These are phyloP conservation scores for Sebastes schlegelii DNA, from an alignment of 2,113 vertebrate species.

Conservation along the genomic window DNA sequence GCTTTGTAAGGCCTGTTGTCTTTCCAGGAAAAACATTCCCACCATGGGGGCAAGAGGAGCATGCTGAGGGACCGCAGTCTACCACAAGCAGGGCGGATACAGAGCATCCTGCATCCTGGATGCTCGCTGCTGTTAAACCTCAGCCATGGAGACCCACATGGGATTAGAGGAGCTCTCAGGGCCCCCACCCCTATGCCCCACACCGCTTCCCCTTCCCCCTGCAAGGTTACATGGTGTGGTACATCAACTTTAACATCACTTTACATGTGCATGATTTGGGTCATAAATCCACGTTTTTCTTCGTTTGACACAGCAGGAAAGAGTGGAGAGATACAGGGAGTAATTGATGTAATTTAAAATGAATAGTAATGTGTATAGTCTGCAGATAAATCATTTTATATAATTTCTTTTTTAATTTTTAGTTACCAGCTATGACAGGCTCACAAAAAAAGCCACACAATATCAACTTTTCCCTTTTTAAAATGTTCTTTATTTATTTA, in stretches of 20 bases:
- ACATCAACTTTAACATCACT: neutral
- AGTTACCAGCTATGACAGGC: neutral
- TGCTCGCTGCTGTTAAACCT: conserved; percentile 71
- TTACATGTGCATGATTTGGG: neutral
- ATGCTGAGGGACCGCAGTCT: conserved; percentile 31
- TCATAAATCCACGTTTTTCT: neutral
- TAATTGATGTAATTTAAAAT: too few species aligned
- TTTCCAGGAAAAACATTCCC: conserved; percentile 65
- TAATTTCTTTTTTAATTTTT: neutral
- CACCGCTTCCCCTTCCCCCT: neutral
- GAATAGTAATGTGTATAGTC: too few species aligned
- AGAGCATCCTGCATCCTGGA: conserved; percentile 84
- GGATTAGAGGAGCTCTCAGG: conserved; percentile 48
- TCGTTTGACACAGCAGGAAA: too few species aligned
- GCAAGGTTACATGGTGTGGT: neutral
- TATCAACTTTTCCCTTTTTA: neutral
- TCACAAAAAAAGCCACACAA: neutral
- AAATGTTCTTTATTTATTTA: neutral
- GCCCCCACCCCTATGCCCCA: neutral
- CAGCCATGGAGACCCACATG: conserved; percentile 77
- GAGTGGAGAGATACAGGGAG: too few species aligned
- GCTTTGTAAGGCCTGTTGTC: conserved; percentile 59
- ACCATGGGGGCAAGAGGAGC: conserved; percentile 20
- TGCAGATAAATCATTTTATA: too few species aligned
- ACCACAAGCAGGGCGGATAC: conserved; percentile 66